Evolutionary conservation across 2,888 invertebrate species (phyloP), one percentile per base, ranked within the genome.

Genomic region (Pocota personata): DNA sequence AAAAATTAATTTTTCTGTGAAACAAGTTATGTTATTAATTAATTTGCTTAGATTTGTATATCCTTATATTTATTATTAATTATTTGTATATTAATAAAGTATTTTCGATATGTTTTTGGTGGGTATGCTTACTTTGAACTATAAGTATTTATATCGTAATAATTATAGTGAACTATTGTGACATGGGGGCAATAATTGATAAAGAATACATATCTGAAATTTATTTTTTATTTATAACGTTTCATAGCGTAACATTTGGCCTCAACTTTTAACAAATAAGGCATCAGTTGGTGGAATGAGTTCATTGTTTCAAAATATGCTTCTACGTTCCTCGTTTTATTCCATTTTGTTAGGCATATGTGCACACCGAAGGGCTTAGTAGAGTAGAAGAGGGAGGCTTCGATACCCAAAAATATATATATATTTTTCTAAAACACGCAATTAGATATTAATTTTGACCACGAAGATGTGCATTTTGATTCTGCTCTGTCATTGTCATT

Each of bases 71-170:
- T 6, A 8, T 52, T 24, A 2, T 40, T 3, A 30, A 14, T 46
- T 8, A 57, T 19, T 67, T 40, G 64, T 64, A 55, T 55, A 24
- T 16, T 30, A 30, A 19, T 52, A 8, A 37, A 35, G 27, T 60
- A 16, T 46, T 55, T 75, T 24, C 52, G 75, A 75, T 75, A 75
- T 75, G 75, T 64, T 57, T n/a, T 75, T 64, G 75, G 75, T 75
- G 75, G 75, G 75, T 57, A 35, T 14, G 40, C 57, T 46, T 14
- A 21, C 32, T 75, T 64, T 75, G 55, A 64, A 75, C 75, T 43
- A 52, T 60, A 3, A 12, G 32, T 32, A 55, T 48, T 43, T n/a
- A 14, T 30, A 43, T 27, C 6, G 7, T 19, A 43, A 46, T 16
- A 46, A 46, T 24, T 30, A 2, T n/a, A n/a, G n/a, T n/a, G n/a